These are phyloP conservation scores for Clivina fossor DNA, from an alignment of 2,888 invertebrate species.

Conservation along the genomic window DNA sequence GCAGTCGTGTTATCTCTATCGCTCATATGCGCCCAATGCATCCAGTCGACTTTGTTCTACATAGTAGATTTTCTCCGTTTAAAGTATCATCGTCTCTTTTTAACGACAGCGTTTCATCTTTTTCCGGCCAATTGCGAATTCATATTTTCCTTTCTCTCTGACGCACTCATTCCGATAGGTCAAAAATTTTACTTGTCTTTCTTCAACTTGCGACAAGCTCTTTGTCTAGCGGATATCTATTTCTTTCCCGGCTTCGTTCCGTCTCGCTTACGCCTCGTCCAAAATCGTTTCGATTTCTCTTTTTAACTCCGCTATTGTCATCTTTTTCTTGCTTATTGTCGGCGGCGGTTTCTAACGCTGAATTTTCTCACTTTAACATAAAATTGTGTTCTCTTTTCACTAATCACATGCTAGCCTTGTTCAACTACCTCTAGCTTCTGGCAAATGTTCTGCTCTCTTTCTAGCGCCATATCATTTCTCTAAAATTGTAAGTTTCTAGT, in stretches of 20 bases:
- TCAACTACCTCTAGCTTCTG: constrained; percentile 10
- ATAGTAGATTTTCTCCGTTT: constrained; percentile 34
- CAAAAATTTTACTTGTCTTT: constrained; percentile 37
- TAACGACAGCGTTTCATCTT: constrained; percentile 35
- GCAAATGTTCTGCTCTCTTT: constrained; percentile 22
- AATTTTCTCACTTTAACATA: constrained; percentile 48
- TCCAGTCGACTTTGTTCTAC: constrained; percentile 34
- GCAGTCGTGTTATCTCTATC: constrained; percentile 41
- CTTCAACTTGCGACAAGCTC: constrained; percentile 39
- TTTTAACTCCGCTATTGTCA: constrained; percentile 41
- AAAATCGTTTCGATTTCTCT: constrained; percentile 55
- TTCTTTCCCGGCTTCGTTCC: constrained; percentile 44
- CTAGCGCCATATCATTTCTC: constrained; percentile 35
- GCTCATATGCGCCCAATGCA: constrained; percentile 35
- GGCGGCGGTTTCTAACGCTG: constrained; percentile 39
- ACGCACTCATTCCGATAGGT: constrained; percentile 36
- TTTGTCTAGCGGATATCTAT: constrained; percentile 37
- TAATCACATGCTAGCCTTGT: constrained; percentile 29
- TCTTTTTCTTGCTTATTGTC: constrained; percentile 43
- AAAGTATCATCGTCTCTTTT: constrained; percentile 35
- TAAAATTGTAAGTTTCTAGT: constrained; percentile 32
- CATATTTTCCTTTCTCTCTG: constrained; percentile 40
- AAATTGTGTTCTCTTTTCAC: constrained; percentile 48
- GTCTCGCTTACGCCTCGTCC: constrained; percentile 59
- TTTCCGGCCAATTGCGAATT: constrained; percentile 37